A percentile compares a stretch with the other conserved stretches of the same genome.
Conservation (phyloP, 2,797 vertebrate species). For the Siniperca scherzeri region DNA sequence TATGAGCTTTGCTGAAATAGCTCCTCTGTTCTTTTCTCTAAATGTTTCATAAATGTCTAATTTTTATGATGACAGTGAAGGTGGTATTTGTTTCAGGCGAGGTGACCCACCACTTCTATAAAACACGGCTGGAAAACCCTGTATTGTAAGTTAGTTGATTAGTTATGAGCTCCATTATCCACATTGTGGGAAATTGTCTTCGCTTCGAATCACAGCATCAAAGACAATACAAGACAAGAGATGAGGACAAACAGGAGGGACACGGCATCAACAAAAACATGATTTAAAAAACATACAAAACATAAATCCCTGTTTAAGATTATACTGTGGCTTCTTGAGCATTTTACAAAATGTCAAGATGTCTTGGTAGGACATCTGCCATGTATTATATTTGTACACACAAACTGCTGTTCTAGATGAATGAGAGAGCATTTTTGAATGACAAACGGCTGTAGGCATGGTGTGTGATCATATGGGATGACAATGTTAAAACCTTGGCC, state of each 20-base stretch:
- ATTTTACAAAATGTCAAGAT: neutral
- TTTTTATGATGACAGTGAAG: neutral
- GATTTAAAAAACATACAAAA: neutral
- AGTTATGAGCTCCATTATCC: neutral
- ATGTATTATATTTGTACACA: neutral
- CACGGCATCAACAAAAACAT: neutral
- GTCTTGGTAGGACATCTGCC: neutral
- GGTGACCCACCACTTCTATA: neutral
- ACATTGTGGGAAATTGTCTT: conserved; percentile 1
- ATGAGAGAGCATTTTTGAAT: conserved; percentile 17
- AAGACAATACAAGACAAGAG: neutral
- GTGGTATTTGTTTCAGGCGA: neutral
- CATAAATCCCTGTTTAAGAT: conserved; percentile 3
- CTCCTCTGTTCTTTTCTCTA: neutral
- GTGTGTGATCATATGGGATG: conserved; percentile 19
- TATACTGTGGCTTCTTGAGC: neutral
- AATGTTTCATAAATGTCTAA: neutral
- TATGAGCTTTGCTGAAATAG: neutral
- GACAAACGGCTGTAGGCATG: conserved; percentile 12
- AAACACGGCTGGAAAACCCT: neutral
- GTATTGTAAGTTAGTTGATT: conserved; percentile 9
- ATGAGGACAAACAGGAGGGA: neutral
- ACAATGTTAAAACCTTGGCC: conserved; percentile 13
- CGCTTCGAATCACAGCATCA: neutral
- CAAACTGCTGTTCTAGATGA: neutral